These are phyloP conservation scores for Seriola quinqueradiata DNA, from an alignment of 2,113 vertebrate genomes.

Conservation along the genomic window DNA sequence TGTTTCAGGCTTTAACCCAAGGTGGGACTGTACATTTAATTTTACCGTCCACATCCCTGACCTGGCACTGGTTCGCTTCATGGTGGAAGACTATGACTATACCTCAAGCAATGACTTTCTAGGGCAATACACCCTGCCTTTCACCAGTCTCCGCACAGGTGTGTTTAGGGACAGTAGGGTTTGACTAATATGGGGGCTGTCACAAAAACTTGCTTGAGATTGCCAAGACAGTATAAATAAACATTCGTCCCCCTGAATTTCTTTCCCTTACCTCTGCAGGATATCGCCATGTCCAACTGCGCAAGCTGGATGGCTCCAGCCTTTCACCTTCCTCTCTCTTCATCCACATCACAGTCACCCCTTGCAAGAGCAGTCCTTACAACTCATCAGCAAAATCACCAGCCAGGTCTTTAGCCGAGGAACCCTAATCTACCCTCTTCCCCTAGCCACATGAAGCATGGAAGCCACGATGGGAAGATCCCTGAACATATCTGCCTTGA, in stretches of 20 bases:
- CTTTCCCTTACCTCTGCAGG: conserved; percentile 79
- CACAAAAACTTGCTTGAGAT: neutral
- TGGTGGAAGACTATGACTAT: conserved; percentile 93
- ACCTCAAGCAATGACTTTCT: conserved; percentile 94
- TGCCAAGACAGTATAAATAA: neutral
- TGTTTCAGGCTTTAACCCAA: conserved; percentile 92
- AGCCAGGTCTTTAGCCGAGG: conserved; percentile 21
- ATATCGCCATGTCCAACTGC: conserved; percentile 93
- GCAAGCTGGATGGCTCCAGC: conserved; percentile 88
- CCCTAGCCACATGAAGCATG: neutral
- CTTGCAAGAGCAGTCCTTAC: conserved; percentile 59
- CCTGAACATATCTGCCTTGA: neutral
- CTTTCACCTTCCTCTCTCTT: conserved; percentile 92
- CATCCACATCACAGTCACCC: conserved; percentile 84
- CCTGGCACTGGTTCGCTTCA: conserved; percentile 91
- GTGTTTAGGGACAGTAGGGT: neutral
- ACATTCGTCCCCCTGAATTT: neutral
- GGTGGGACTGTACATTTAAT: conserved; percentile 89
- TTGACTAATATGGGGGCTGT: neutral
- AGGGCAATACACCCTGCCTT: conserved; percentile 92
- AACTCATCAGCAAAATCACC: conserved; percentile 39
- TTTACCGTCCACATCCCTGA: conserved; percentile 90
- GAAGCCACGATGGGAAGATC: neutral
- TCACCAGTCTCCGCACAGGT: conserved; percentile 92
- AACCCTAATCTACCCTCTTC: neutral